phyloP scores from a whole-genome alignment of 2,797 vertebrate species.

The Ctenochaetus hawaiiensis region DNA sequence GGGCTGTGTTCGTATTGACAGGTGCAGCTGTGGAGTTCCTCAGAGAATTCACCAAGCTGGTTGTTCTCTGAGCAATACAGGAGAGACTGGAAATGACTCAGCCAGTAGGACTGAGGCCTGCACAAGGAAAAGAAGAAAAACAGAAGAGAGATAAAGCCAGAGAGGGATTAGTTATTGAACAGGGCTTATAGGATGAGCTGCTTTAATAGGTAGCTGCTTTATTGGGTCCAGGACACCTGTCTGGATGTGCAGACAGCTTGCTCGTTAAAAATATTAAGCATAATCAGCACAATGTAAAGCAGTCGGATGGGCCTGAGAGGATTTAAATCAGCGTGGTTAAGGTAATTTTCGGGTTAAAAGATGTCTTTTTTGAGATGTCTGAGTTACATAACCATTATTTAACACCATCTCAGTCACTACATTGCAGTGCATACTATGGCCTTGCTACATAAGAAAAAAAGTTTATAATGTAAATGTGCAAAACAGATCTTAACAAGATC shows the following conservation, averaged over 20 bases:
- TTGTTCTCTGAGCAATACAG: constrained; percentile 97
- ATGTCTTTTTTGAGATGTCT: background rate
- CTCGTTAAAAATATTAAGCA: constrained; percentile 43
- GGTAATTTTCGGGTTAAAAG: constrained; percentile 29
- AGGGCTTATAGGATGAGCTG: constrained; percentile 31
- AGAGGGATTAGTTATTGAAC: constrained; percentile 38
- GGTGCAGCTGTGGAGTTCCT: constrained; percentile 93
- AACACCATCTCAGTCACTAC: background rate
- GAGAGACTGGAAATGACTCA: constrained; percentile 93
- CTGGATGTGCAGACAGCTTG: constrained; percentile 48
- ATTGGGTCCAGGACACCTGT: constrained; percentile 42
- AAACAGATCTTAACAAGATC: too few species aligned
- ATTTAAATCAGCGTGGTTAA: constrained; percentile 9
- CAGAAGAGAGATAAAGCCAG: background rate
- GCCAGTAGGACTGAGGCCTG: constrained; percentile 94
- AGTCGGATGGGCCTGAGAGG: background rate
- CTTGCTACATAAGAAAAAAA: too few species aligned
- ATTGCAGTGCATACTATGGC: background rate
- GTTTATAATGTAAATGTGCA: too few species aligned
- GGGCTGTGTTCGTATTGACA: constrained; percentile 92
- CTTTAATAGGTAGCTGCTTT: constrained; percentile 43
- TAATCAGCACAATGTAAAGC: constrained; percentile 26
- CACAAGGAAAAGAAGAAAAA: background rate
- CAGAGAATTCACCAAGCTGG: constrained; percentile 93
- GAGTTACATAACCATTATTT: background rate